Percentiles rank a stretch among this genome's conserved stretches.
Conservation (phyloP, 2,888 invertebrate genomes). For the Drosophila rellima region DNA sequence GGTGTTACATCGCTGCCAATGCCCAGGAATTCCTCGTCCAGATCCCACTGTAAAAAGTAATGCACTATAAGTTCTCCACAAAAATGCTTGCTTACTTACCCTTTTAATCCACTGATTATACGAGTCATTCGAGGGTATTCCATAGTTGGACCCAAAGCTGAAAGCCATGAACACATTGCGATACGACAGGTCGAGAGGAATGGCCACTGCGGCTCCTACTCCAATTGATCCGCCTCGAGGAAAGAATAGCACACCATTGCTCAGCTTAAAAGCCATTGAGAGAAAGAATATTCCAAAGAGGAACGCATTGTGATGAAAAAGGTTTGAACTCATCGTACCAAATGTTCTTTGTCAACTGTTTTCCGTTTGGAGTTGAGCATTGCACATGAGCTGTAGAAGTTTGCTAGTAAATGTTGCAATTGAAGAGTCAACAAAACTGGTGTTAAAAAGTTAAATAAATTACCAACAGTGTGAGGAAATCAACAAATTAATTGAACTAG, state of each 20-base stretch:
- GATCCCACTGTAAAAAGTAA: constrained; percentile 75
- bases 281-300: constrained; percentile 21
- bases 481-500: background rate
- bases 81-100: constrained; percentile 84
- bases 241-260: constrained; percentile 65
- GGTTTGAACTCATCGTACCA: constrained; percentile 54
- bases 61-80: background rate
- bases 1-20: constrained; percentile 79
- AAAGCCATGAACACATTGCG: constrained; percentile 90
- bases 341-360: constrained; percentile 57
- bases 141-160: constrained; percentile 91
- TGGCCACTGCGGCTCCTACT: constrained; percentile 88
- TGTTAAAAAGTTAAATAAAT: constrained; percentile 7
- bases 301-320: constrained; percentile 1
- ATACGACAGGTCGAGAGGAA: constrained; percentile 89
- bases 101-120: constrained; percentile 87
- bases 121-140: constrained; percentile 87
- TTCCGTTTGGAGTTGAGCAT: constrained; percentile 19
- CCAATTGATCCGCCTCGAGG: constrained; percentile 77
- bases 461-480: constrained; percentile 1
- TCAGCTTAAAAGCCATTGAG: constrained; percentile 14
- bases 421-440: constrained; percentile 7
- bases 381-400: constrained; percentile 4
- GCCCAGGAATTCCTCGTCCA: constrained; percentile 74
- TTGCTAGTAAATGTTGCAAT: constrained; percentile 8